Base-by-base conservation (phyloP, 2,888 invertebrate genomes). In the Achlya flavicornis region DNA sequence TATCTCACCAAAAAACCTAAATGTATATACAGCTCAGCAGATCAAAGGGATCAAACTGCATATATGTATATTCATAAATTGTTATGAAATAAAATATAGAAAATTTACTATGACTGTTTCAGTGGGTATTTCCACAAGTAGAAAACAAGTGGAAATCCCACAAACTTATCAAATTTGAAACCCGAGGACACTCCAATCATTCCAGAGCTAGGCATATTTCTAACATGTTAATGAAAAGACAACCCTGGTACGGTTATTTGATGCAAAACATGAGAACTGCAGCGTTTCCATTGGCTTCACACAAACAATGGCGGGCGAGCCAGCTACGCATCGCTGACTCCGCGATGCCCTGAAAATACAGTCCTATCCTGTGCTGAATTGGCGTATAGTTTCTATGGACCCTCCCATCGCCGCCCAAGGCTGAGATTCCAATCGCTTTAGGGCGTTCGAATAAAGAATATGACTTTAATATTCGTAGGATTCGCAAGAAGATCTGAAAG, bases 231-330 rank as follows among this genome's bases (percentile, higher is more conserved):
- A 53, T 53, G 53, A 53, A 53, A 53, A 53, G 16, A 61, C 74
- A 78, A 71, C 78, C 75, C 80, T 79, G 70, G 66, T 75, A 73
- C 64, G 67, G 73, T 76, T 78, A 86, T 86, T 86, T 80, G 80
- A 87, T 88, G 88, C 86, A 85, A 88, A 88, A 84, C 87, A 89
- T 89, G 88, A 83, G 87, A 87, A 86, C 79, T 87, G 87, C 87
- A 86, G 75, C 83, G 91, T 89, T 83, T 86, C 92, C 85, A 85
- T 75, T 86, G 89, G 89, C 73, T 92, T 88, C 85, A 86, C 89
- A 88, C 84, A 79, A 79, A 93, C 92, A 93, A 93, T 91, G 79
- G 87, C 86, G 83, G 92, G 91, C 87, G 90, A 89, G 92, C 83
- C 90, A 78, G 88, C 78, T 77, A 69, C 89, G 93, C 89, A 82